Percentiles rank a stretch among this genome's conserved stretches.
These are phyloP conservation scores for Pterostichus niger DNA, from an alignment of 2,888 invertebrate genomes.

Conservation along the genomic window DNA sequence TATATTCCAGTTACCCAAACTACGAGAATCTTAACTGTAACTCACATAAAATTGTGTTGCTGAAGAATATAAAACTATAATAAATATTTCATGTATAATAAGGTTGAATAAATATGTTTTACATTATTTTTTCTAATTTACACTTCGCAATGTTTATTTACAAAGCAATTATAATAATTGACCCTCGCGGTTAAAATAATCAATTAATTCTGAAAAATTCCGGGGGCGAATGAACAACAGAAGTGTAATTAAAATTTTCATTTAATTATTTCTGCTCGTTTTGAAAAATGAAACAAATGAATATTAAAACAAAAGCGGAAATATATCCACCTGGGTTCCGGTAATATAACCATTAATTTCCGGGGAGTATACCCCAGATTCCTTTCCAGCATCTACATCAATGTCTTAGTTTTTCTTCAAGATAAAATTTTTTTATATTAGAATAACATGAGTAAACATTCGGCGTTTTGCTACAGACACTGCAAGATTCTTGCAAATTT, in stretches of 20 bases:
- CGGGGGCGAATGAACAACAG: background rate
- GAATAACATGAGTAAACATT: no score
- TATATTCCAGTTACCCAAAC: no score
- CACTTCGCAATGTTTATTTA: constrained; percentile 10
- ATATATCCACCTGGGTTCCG: constrained; percentile 37
- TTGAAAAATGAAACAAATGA: constrained; percentile 49
- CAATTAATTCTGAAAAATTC: constrained; percentile 24
- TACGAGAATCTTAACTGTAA: no score
- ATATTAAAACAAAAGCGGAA: constrained; percentile 50
- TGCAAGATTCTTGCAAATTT: no score
- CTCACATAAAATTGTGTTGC: no score
- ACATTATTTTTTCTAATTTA: background rate
- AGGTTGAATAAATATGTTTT: no score
- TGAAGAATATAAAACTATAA: no score
- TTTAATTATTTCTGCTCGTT: constrained; percentile 39
- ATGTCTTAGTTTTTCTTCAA: no score
- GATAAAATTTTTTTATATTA: no score
- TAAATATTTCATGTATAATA: no score
- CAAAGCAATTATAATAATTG: constrained; percentile 9
- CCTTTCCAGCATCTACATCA: background rate
- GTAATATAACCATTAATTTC: constrained; percentile 38
- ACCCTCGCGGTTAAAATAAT: constrained; percentile 1
- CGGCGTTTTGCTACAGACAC: no score
- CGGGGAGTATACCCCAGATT: background rate
- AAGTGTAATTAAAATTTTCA: constrained; percentile 47